Percentiles rank a stretch among this genome's conserved stretches.
phyloP scores from a whole-genome alignment of 2,113 vertebrate species.

The Rissa tridactyla region DNA sequence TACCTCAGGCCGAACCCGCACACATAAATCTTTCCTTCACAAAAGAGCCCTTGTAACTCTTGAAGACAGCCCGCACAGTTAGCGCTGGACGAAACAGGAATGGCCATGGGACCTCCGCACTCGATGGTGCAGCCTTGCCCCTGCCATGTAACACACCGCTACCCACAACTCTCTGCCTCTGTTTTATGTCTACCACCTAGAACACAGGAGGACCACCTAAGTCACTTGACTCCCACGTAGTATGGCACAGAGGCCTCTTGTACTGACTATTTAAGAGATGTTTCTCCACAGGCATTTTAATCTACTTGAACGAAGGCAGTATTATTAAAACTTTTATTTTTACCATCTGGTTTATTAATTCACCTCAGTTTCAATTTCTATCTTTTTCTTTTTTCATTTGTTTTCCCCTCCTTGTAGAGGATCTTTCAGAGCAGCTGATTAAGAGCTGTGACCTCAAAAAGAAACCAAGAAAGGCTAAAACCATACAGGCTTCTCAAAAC shows the following conservation, averaged over 20 bases:
- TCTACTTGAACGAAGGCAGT: background rate
- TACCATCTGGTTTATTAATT: background rate
- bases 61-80: background rate
- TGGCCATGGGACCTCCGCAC: background rate
- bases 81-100: background rate
- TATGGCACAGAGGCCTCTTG: background rate
- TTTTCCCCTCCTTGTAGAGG: constrained; percentile 46
- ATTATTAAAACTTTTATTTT: background rate
- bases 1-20: background rate
- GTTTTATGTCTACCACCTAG: background rate
- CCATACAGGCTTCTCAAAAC: constrained; percentile 50
- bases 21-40: background rate
- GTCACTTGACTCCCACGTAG: background rate
- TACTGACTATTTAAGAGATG: background rate
- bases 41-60: background rate
- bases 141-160: background rate
- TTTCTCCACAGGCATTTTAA: background rate
- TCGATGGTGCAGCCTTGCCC: background rate
- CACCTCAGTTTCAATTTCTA: background rate
- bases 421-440: constrained; percentile 77
- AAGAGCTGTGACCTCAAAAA: constrained; percentile 78
- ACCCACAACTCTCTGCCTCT: background rate
- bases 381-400: background rate
- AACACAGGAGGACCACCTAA: background rate
- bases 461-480: constrained; percentile 67